Percentiles rank a stretch among this genome's conserved stretches.
Conservation (phyloP, 2,113 vertebrate species). For the Gadus macrocephalus region DNA sequence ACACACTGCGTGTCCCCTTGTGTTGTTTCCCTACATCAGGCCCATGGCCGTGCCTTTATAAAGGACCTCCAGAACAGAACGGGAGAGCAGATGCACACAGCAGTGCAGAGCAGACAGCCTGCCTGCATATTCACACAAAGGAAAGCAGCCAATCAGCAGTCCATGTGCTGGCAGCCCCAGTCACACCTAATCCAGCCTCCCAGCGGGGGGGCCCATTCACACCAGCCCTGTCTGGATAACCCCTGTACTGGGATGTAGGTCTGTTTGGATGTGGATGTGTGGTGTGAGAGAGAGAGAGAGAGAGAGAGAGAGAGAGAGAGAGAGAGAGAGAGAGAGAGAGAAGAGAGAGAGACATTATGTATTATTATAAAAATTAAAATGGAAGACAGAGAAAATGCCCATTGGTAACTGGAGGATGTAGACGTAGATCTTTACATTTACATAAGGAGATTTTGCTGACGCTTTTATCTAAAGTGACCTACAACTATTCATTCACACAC, state of each 20-base stretch:
- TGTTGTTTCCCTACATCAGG: background rate
- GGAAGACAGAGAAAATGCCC: constrained; percentile 5
- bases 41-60: background rate
- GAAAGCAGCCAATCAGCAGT: constrained; percentile 70
- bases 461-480: too few species aligned
- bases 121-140: constrained; percentile 61
- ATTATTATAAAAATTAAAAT: constrained; percentile 2
- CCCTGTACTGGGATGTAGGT: constrained; percentile 19
- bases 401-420: too few species aligned
- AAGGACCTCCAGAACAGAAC: background rate
- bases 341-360: constrained; percentile 7
- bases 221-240: constrained; percentile 49
- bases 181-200: constrained; percentile 62
- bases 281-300: background rate
- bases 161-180: constrained; percentile 46
- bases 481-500: too few species aligned
- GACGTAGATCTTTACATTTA: too few species aligned
- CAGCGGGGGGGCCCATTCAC: constrained; percentile 46
- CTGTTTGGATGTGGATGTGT: background rate
- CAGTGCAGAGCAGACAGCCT: constrained; percentile 30
- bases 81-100: background rate
- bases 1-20: background rate
- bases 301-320: background rate
- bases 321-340: constrained; percentile 46
- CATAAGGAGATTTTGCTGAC: too few species aligned